Conservation (phyloP, 2,888 invertebrate species). For the Neoaliturus tenellus region DNA sequence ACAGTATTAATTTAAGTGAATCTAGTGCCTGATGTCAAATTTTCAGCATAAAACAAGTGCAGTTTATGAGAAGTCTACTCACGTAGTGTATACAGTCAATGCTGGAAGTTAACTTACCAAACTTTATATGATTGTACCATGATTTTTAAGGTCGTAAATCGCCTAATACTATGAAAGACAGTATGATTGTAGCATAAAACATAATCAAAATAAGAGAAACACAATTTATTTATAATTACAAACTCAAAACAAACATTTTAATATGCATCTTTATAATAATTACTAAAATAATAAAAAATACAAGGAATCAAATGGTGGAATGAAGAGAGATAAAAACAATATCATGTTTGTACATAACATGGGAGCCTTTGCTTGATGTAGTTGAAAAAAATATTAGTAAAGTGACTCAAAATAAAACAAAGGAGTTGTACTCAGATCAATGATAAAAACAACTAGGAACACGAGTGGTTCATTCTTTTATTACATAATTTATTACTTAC, state of each 20-base stretch:
- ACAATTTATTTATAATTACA: slow-evolving; percentile 28
- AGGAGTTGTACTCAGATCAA: not conserved
- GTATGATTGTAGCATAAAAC: slow-evolving; percentile 15
- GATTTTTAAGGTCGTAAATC: not conserved
- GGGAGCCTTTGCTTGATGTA: not conserved
- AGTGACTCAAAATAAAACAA: not conserved
- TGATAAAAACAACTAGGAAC: slow-evolving; percentile 39
- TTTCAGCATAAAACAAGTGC: too few relatives aligned
- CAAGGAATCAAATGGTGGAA: slow-evolving; percentile 41
- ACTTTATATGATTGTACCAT: slow-evolving; percentile 9
- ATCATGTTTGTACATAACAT: slow-evolving; percentile 16
- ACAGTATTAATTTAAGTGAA: too few relatives aligned
- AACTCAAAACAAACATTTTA: slow-evolving; percentile 47
- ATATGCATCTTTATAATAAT: not conserved
- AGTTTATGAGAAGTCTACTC: too few relatives aligned
- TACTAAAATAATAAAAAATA: slow-evolving; percentile 39
- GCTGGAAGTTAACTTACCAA: slow-evolving; percentile 28
- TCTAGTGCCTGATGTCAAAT: too few relatives aligned
- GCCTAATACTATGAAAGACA: slow-evolving; percentile 43
- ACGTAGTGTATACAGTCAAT: too few relatives aligned
- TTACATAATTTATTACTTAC: slow-evolving; percentile 10
- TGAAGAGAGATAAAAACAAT: slow-evolving; percentile 19
- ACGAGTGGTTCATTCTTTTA: slow-evolving; percentile 2
- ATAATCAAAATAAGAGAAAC: slow-evolving; percentile 31
- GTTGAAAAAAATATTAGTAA: not conserved